Evolutionary conservation across 2,888 invertebrate species (phyloP), one percentile per base, ranked within the genome.

Genomic region (Leptinotarsa tumamoca): DNA sequence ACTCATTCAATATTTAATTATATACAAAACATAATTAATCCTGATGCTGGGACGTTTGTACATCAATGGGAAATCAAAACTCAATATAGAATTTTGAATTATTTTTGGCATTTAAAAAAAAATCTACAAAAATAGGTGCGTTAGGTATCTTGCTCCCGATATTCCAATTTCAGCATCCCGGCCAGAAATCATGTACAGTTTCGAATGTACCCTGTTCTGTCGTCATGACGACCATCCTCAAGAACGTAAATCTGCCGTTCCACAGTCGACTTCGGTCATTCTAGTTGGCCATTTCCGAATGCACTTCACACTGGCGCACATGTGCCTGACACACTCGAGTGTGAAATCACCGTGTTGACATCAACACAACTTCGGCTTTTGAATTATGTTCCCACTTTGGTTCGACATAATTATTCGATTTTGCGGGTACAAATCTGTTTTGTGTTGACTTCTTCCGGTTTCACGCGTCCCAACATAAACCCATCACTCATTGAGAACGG

Each of bases 221-320:
- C 83, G 85, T 84, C 85, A 86, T 86, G 85, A 83, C 79, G 80
- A 86, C 85, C 78, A 76, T 82, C 81, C 82, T 83, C 84, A 84
- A 83, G 85, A 83, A 84, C 84, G 83, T 86, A 86, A 86, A 86
- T 86, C 85, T 79, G 84, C 82, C 81, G 76, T 77, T 79, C 76
- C 75, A 75, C 77, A 70, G 72, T 77, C 71, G 77, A 74, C 78
- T 78, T 78, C 75, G 77, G 79, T 78, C 80, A 76, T 76, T 75
- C 76, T 72, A 72, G 82, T 80, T 82, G 83, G 85, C 83, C 84
- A 84, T 84, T 85, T 85, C 84, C 84, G 83, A 83, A 82, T 83
- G 83, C 69, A 72, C 66, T 72, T 69, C 56, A 61, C 61, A 61
- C 61, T 61, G 61, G 61, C 61, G 69, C 69, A 69, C 69, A 69